Evolutionary conservation across 2,888 invertebrate species (phyloP).

Genomic region (Holacanthella duospinosa): DNA sequence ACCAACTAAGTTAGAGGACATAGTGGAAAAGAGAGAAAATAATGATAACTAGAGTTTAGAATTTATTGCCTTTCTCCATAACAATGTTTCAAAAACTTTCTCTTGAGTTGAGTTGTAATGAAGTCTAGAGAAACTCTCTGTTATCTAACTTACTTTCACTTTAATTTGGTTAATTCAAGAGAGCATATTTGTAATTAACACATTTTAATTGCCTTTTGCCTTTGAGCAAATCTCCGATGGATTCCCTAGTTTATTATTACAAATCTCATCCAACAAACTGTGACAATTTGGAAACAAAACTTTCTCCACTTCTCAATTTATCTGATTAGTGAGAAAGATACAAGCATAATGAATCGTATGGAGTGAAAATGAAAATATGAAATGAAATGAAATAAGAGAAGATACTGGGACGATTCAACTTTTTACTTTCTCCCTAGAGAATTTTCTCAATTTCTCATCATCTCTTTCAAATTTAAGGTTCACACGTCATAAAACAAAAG

Average conservation of each 20-base stretch:
- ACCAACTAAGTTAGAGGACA: not conserved
- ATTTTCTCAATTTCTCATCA: not conserved
- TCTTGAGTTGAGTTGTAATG: not conserved
- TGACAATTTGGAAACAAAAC: not conserved
- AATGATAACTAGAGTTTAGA: not conserved
- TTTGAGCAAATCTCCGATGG: not conserved
- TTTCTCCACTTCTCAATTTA: not conserved
- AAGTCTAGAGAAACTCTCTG: not conserved
- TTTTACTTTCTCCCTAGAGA: not conserved
- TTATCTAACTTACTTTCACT: not conserved
- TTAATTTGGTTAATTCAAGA: not conserved
- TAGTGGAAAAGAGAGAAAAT: not conserved
- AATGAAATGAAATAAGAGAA: not conserved
- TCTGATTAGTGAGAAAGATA: too few relatives aligned
- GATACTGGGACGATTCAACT: not conserved
- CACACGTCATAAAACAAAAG: not conserved
- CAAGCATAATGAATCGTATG: too few relatives aligned
- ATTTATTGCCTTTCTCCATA: not conserved
- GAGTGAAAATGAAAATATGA: too few relatives aligned
- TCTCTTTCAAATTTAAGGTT: not conserved
- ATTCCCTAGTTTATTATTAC: not conserved
- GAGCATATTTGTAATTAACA: conserved; percentile 10
- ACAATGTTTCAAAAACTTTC: not conserved
- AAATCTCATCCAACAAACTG: too few relatives aligned
- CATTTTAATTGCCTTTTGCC: conserved; percentile 11